phyloP scores from a whole-genome alignment of 2,797 vertebrate species.

The Remorina albescens region DNA sequence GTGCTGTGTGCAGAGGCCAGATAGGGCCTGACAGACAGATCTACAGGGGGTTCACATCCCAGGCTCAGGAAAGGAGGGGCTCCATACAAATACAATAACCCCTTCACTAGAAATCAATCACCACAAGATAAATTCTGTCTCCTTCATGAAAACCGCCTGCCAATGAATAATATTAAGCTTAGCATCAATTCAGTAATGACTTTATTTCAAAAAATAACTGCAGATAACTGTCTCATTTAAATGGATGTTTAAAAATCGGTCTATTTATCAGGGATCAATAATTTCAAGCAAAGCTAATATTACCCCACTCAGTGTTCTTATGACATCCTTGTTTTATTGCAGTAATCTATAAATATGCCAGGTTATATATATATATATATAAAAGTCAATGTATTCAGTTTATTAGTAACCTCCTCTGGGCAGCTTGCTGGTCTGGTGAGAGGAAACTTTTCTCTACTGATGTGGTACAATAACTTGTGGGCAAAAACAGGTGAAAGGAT shows the following conservation, averaged over 20 bases:
- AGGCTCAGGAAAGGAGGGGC: slow-evolving; percentile 27
- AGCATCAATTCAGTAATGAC: slow-evolving; percentile 12
- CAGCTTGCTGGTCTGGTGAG: not conserved
- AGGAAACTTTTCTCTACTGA: not conserved
- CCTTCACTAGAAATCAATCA: slow-evolving; percentile 67
- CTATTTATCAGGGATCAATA: slow-evolving; percentile 60
- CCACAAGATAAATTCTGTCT: slow-evolving; percentile 45
- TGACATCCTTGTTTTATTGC: slow-evolving; percentile 41
- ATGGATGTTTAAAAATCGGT: slow-evolving; percentile 29
- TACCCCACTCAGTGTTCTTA: slow-evolving; percentile 16
- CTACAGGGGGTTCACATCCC: slow-evolving; percentile 58
- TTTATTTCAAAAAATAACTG: slow-evolving; percentile 21
- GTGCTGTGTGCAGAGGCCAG: slow-evolving; percentile 46
- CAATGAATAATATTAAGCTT: slow-evolving; percentile 46
- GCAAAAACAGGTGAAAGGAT: not conserved
- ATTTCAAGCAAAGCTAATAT: slow-evolving; percentile 30
- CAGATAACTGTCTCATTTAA: slow-evolving; percentile 18
- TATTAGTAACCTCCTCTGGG: not conserved
- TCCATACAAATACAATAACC: slow-evolving; percentile 52
- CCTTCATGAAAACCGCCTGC: slow-evolving; percentile 40
- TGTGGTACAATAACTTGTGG: not conserved
- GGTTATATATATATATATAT: no score
- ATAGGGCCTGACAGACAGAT: slow-evolving; percentile 65
- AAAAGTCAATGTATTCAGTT: slow-evolving; percentile 11
- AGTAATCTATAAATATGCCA: slow-evolving; percentile 9